Base-by-base conservation (phyloP, 1,140 invertebrate species). In the Drosophila varians region DNA sequence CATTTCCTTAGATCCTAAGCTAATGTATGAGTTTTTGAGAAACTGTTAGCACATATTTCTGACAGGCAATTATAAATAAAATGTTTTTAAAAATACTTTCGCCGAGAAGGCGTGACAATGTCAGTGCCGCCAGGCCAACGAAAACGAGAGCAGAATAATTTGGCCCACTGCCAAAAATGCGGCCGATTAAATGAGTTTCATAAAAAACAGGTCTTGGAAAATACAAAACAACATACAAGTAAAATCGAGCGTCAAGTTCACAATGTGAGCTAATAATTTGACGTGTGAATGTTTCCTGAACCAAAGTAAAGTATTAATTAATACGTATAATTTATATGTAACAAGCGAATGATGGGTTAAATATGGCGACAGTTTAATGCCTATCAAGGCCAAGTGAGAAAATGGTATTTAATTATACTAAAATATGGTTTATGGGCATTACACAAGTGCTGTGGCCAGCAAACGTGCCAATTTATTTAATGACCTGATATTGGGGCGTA, bases 81-180 rank as follows among this genome's bases (percentile, higher is more conserved):
- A 71, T 56, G 18, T 60, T 77, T 78, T 57, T 36, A 56, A 56
- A 84, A 86, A 84, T 84, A 84, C 72, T 86, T 84, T 86, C 57
- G 61, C 60, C 56, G 8, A 71, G 47, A 64, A 53, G 43, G 62
- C 73, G 80, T 80, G 80, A 77, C 80, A 86, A 86, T 86, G 80
- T 86, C 80, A 86, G 62, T 80, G 80, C 80, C 80, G 80, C 80
- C 80, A 74, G 53, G 19, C 52, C 46, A 55, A 47, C 55, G 73
- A 86, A 87, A 86, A 74, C 72, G 82, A 82, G 82, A 86, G 82
- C 82, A 74, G 71, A 82, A 82, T 77, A 77, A 87, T 77, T 80
- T 86, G 80, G 80, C 68, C 36, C 0, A 14, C 5, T 31, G 68
- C 80, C 80, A 86, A 77, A 64, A 74, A 43, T 73, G 79, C 70